Evolutionary conservation across 2,888 invertebrate species (phyloP), one percentile per base, ranked within the genome.

Genomic region (Tinea pellionella): DNA sequence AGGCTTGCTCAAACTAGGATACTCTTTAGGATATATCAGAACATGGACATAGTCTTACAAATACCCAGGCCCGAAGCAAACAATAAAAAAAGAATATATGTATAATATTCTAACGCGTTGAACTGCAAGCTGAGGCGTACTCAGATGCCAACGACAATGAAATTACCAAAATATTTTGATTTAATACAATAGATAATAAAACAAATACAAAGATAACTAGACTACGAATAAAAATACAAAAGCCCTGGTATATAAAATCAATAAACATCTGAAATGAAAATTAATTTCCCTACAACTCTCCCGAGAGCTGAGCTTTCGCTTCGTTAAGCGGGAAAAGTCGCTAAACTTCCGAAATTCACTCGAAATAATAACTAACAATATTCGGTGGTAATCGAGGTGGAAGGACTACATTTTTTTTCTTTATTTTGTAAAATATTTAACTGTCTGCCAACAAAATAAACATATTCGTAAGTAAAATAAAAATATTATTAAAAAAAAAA

Each of bases 281-380:
- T 24, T 57, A 57, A 57, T 32, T 57, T 57, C 57, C 53, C 19
- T 53, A 53, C 19, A 13, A 18, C 24, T 53, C 53, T 9, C 53
- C 53, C 53, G 53, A 18, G 55, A 18, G 19, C 24, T 32, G 32
- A 19, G 57, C 53, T 55, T 29, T 32, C 32, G 57, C 57, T 57
- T 57, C 57, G 57, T 57, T 57, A 57, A 16, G 57, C 57, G 32
- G 16, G 32, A 57, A 57, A 57, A 57, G 57, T 57, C 57, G 57
- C 57, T 57, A 32, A 57, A 57, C 57, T 57, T 57, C 32, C 32
- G 3, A 32, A 57, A 30, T 15, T 32, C 32, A 15, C n/a, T 16
- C 57, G 32, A 57, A 57, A 57, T 57, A 57, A 57, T 57, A 57
- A 57, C 57, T 57, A 57, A 57, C 57, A 57, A 57, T 57, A 55